Evolutionary conservation across 30 jellyfish, hydroid and myxozoan species (phyloP).

Genomic region (Cassiopea andromeda): DNA sequence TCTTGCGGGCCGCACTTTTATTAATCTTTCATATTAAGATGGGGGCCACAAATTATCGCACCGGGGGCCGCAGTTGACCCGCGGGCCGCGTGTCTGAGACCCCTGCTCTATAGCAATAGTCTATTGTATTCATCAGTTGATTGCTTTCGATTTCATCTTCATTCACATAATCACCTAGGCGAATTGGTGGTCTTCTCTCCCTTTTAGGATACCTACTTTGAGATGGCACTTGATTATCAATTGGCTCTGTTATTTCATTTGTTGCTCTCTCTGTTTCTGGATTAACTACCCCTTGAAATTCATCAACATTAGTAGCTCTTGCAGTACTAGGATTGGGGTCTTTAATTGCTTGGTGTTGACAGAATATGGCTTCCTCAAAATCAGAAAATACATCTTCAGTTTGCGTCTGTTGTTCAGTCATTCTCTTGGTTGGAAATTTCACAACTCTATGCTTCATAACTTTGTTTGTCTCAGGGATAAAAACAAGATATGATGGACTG

Average conservation of each 20-base stretch:
- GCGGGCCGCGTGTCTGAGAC: too few species aligned
- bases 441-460: constrained; percentile 40
- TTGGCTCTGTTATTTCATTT: constrained; percentile 11
- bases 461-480: constrained; percentile 13
- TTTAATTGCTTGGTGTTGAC: neutral
- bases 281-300: neutral
- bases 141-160: constrained; percentile 16
- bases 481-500: constrained; percentile 66
- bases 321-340: neutral
- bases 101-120: constrained; percentile 16
- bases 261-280: neutral
- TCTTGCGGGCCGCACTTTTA: too few species aligned
- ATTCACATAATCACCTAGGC: constrained; percentile 35
- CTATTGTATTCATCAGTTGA: constrained; percentile 6
- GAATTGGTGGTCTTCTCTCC: constrained; percentile 27
- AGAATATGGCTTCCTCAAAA: constrained; percentile 9
- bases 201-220: constrained; percentile 27
- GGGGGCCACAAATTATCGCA: too few species aligned
- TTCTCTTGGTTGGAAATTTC: constrained; percentile 6
- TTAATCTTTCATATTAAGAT: too few species aligned
- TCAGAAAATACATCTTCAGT: neutral
- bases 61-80: too few species aligned
- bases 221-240: constrained; percentile 24
- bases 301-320: neutral
- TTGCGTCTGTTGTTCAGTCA: constrained; percentile 22